phyloP scores from a whole-genome alignment of 2,797 vertebrate species.

The Salmo trutta region DNA sequence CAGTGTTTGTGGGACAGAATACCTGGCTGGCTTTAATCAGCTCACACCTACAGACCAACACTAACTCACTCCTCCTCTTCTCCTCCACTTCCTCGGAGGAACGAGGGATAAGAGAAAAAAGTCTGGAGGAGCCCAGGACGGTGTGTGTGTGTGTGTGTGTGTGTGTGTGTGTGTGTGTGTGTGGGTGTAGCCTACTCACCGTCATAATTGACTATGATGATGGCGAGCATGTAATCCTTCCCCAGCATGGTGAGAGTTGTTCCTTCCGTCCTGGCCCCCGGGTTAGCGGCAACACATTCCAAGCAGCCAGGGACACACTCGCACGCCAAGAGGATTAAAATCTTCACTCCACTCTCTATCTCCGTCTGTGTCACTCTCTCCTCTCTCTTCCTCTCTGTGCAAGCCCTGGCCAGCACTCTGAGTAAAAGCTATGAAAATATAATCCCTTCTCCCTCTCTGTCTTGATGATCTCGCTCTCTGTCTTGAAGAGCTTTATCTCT shows the following conservation, averaged over 20 bases:
- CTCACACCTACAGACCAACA: constrained; percentile 10
- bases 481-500: no score
- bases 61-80: not conserved
- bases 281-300: constrained; percentile 55
- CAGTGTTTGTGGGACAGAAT: not conserved
- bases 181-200: constrained; percentile 67
- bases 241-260: constrained; percentile 83
- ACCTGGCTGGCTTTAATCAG: not conserved
- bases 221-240: constrained; percentile 96
- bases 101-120: no score
- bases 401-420: not conserved
- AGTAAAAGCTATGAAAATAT: constrained; percentile 10
- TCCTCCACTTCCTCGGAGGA: not conserved
- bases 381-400: constrained; percentile 8
- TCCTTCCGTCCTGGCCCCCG: constrained; percentile 20
- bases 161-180: not conserved
- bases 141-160: not conserved
- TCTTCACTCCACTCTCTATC: constrained; percentile 28
- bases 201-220: constrained; percentile 94
- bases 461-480: no score
- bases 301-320: constrained; percentile 28
- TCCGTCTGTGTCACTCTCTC: constrained; percentile 26
- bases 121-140: constrained; percentile 1
- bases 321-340: constrained; percentile 47
- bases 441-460: constrained; percentile 12